Base-by-base conservation (phyloP, 1,140 invertebrate genomes). In the Antheraea mylitta region DNA sequence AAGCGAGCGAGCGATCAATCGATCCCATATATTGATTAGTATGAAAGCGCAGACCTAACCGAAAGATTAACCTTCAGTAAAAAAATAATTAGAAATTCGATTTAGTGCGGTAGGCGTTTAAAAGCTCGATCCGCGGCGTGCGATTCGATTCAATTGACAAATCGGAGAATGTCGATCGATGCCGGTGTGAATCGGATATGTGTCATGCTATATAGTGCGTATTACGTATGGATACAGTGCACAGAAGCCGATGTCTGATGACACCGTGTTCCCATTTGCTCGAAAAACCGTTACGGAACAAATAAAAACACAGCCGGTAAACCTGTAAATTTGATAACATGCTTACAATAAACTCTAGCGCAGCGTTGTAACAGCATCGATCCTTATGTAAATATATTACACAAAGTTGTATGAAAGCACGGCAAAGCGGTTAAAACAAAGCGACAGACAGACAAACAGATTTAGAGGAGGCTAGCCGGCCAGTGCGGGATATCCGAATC, bases 171-270 rank as follows among this genome's bases (percentile, higher is more conserved):
- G 75, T 81, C 78, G 80, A 85, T 80, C 80, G 77, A 65, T 78
- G 87, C 89, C 87, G 83, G 88, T 91, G 89, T 91, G 89, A 91
- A 91, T 91, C 89, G 89, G 89, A 79, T 76, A 77, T 78, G 73
- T 78, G 37, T 79, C 78, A 81, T 85, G 80, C 81, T 70, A 73
- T 75, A 64, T 76, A 73, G 77, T 82, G 73, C 70, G 73, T 68
- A 68, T 66, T 42, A 74, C 77, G 77, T 42, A 42, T 42, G 72
- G 69, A 77, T 66, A 68, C 75, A 76, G 59, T 73, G 58, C 66
- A 71, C 48, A 18, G 69, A 71, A 70, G 66, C 69, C 18, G 5
- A 22, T 18, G 64, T 11, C 42, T 42, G 37, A 53, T 22, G 13
- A 13, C 37, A 22, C 18, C 38, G 18, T 19, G 36, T 22, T 64